Evolutionary conservation across 1,140 invertebrate species (phyloP).

Genomic region (Lasioglossum baleicum): DNA sequence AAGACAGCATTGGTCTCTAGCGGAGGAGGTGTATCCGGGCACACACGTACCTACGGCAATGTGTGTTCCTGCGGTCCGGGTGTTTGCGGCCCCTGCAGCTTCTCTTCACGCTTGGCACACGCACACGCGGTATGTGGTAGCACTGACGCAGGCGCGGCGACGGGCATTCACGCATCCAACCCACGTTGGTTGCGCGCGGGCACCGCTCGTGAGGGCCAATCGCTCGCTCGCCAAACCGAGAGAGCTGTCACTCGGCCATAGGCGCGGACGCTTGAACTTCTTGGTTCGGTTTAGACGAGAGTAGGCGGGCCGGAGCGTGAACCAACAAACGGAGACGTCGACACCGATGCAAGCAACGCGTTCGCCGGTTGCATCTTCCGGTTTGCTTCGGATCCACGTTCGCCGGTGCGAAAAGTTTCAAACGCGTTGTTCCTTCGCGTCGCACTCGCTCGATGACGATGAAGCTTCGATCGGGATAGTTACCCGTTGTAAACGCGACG

Average conservation of each 20-base stretch:
- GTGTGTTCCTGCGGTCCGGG: slow-evolving; percentile 30
- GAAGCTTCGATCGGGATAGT: background rate
- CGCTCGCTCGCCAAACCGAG: slow-evolving; percentile 32
- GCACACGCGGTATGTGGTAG: slow-evolving; percentile 49
- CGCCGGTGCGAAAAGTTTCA: background rate
- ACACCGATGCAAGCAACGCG: slow-evolving; percentile 60
- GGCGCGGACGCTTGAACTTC: slow-evolving; percentile 33
- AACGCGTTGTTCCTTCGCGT: too few species aligned
- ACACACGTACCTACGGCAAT: slow-evolving; percentile 38
- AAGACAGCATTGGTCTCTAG: background rate
- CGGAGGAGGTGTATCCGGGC: background rate
- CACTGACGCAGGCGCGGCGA: slow-evolving; percentile 49
- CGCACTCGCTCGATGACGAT: too few species aligned
- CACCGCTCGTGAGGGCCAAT: slow-evolving; percentile 49
- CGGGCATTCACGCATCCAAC: slow-evolving; percentile 60
- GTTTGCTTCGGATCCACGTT: background rate
- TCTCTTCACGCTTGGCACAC: slow-evolving; percentile 54
- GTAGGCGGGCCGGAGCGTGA: background rate
- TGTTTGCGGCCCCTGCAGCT: slow-evolving; percentile 33
- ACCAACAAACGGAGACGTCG: slow-evolving; percentile 16
- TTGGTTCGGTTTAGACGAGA: background rate
- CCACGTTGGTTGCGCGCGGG: slow-evolving; percentile 29
- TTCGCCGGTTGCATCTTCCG: slow-evolving; percentile 38
- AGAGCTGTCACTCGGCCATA: slow-evolving; percentile 38
- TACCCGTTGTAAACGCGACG: slow-evolving; percentile 26